Conservation (phyloP, 2,888 invertebrate genomes). For the Athetis lepigone region DNA sequence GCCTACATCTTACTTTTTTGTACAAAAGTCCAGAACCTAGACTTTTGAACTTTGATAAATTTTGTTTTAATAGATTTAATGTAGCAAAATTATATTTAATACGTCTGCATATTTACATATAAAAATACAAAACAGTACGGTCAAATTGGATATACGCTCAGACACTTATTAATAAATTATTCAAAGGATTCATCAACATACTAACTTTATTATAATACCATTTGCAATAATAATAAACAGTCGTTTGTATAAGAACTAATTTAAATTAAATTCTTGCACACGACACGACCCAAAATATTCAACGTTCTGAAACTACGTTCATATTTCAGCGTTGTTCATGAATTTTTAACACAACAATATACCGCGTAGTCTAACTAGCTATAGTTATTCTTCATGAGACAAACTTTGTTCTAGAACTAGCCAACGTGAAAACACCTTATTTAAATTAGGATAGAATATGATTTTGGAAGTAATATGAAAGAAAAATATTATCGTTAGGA, state of each 20-base stretch:
- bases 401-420: constrained; percentile 20
- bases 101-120: too few species aligned
- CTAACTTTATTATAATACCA: neutral
- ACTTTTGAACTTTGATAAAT: too few species aligned
- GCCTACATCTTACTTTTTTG: too few species aligned
- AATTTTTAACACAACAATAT: constrained; percentile 39
- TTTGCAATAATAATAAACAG: constrained; percentile 4
- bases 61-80: too few species aligned
- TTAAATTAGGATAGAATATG: neutral
- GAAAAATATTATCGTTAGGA: too few species aligned
- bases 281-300: constrained; percentile 26
- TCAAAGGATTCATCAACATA: neutral
- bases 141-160: too few species aligned
- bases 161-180: neutral
- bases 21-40: too few species aligned
- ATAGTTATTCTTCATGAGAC: constrained; percentile 42
- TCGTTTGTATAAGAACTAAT: constrained; percentile 8
- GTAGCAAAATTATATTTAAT: too few species aligned
- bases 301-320: constrained; percentile 43
- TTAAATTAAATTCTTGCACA: constrained; percentile 21
- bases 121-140: too few species aligned
- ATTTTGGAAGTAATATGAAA: too few species aligned
- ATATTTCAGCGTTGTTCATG: constrained; percentile 46
- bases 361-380: constrained; percentile 12
- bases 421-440: neutral